Evolutionary conservation across 2,113 vertebrate genomes (phyloP).

Genomic region (Sula dactylatra): DNA sequence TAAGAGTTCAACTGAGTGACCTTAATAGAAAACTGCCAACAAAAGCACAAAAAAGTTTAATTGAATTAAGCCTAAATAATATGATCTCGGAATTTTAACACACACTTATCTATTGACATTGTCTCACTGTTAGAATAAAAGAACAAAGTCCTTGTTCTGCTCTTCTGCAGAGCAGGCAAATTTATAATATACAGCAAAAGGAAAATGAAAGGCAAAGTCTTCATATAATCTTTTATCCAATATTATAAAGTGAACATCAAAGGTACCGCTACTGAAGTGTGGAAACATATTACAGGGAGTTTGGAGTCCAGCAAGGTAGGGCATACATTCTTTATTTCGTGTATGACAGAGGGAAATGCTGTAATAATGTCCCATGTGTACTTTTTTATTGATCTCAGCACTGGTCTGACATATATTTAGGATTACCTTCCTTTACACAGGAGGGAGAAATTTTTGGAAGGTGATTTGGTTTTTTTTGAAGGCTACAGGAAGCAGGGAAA

Average conservation of each 20-base stretch:
- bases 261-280: not conserved
- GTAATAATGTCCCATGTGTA: not conserved
- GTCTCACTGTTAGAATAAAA: not conserved
- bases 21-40: slow-evolving; percentile 46
- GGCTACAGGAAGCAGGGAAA: not conserved
- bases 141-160: slow-evolving; percentile 28
- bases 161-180: slow-evolving; percentile 15
- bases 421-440: not conserved
- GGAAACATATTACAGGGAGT: not conserved
- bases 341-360: not conserved
- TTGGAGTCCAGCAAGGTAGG: not conserved
- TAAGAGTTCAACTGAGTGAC: not conserved
- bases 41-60: slow-evolving; percentile 38
- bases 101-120: slow-evolving; percentile 42
- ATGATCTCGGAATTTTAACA: slow-evolving; percentile 32
- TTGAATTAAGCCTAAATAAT: slow-evolving; percentile 58
- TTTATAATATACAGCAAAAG: not conserved
- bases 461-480: not conserved
- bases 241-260: not conserved
- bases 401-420: not conserved
- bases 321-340: not conserved
- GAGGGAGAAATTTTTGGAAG: not conserved
- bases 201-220: not conserved
- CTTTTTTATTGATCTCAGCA: not conserved
- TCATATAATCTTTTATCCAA: not conserved